A percentile compares a stretch with the other conserved stretches of the same genome.
phyloP scores from a whole-genome alignment of 2,797 vertebrate species.

The Huso huso region DNA sequence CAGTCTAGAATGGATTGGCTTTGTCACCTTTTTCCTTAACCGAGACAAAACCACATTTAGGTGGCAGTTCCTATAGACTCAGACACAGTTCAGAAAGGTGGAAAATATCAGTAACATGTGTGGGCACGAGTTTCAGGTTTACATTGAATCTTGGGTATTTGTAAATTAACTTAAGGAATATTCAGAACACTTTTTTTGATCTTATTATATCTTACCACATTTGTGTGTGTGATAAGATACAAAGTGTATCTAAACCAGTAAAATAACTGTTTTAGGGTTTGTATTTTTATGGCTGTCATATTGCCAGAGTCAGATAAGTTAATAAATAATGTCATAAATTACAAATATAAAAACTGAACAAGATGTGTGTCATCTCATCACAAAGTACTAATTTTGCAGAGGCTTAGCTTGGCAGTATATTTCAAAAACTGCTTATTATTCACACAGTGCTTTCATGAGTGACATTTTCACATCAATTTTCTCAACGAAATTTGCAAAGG shows the following conservation, averaged over 20 bases:
- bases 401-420: background rate
- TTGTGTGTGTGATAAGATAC: background rate
- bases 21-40: constrained; percentile 7
- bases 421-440: background rate
- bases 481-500: no score
- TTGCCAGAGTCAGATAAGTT: no score
- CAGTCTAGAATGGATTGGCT: constrained; percentile 4
- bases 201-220: background rate
- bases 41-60: constrained; percentile 15
- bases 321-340: no score
- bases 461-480: no score
- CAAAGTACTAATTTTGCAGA: background rate
- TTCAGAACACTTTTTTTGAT: no score
- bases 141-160: background rate
- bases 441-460: no score
- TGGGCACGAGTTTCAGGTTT: constrained; percentile 9
- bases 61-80: constrained; percentile 6
- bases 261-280: background rate
- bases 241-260: background rate
- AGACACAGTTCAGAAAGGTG: constrained; percentile 11
- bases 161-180: no score
- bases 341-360: no score
- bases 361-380: no score
- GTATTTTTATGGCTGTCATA: no score
- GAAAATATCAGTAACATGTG: constrained; percentile 15